Base-by-base conservation (phyloP, 2,113 vertebrate species). In the Larimichthys polyactis region DNA sequence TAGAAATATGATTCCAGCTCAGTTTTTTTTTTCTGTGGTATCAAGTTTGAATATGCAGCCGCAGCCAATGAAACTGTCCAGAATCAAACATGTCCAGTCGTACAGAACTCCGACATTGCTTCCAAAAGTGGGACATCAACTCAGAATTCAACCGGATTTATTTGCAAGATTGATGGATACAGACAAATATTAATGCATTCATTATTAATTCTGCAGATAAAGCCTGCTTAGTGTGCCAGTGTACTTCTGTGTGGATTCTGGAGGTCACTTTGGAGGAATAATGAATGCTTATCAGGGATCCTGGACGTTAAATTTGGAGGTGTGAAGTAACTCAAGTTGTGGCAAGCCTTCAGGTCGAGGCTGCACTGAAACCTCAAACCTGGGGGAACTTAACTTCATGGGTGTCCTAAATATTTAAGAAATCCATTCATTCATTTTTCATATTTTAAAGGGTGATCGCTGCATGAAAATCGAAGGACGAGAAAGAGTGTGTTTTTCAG, bases 1-100 rank as follows among this genome's bases (percentile, higher is more conserved):
- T 67, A 49, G 48, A 75, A 81, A 78, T 51, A 70, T 78, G 60
- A 71, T 66, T 78, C 24, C 58, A 54, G 29, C n/a, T 73, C 54
- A 24, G 15, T 27, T 11, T 40, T 19, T 3, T 46, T 14, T 32
- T 32, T 46, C 10, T 44, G 43, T 1, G 8, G 20, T 2, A 29
- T 4, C 5, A 62, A 22, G 27, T 67, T 22, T 66, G 27, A 58
- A 57, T 46, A n/a, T 15, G 17, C 24, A 5, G 10, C 1, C 0
- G n/a, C 3, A 43, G 46, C 43, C 5, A 10, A 12, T 49, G 12
- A 29, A 40, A 10, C 3, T 5, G 7, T 6, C 10, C 52, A 22
- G 36, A 19, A 24, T 48, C 36, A 40, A 40, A 40, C 36, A 40
- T 40, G 4, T 22, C n/a, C 15, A n/a, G 48, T 4, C 14, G 29